phyloP scores from a whole-genome alignment of 2,113 vertebrate genomes.

The Ailuropoda melanoleuca region DNA sequence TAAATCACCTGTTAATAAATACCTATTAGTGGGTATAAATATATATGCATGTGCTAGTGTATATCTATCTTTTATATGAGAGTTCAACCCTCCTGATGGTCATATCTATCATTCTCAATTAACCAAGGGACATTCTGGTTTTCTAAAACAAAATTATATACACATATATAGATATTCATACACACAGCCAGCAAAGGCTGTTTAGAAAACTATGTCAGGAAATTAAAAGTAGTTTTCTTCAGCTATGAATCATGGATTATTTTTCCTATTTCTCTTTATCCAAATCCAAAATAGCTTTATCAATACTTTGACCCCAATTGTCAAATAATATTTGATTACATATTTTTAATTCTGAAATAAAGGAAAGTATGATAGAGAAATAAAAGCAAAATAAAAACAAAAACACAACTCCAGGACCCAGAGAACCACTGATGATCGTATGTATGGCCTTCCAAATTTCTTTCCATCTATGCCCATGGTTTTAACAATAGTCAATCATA shows the following conservation, averaged over 20 bases:
- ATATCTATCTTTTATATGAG: neutral
- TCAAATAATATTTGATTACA: neutral
- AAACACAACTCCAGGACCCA: neutral
- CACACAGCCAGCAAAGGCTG: neutral
- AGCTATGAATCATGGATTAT: neutral
- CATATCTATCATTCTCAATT: neutral
- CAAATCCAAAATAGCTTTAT: neutral
- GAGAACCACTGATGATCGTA: neutral
- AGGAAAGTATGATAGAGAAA: neutral
- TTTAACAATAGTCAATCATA: neutral
- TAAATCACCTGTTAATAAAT: neutral
- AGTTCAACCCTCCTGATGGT: neutral
- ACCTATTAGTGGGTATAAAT: neutral
- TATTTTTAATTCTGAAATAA: neutral
- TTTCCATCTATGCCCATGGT: neutral
- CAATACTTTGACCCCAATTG: neutral
- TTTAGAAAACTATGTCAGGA: neutral
- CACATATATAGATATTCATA: neutral
- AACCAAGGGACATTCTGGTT: neutral
- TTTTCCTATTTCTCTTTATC: slow-evolving; percentile 11
- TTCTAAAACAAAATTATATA: slow-evolving; percentile 15
- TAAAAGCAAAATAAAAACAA: neutral
- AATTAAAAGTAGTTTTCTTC: neutral
- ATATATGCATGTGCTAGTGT: neutral
- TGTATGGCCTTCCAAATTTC: neutral